Percentiles rank a stretch among this genome's conserved stretches.
phyloP scores from a whole-genome alignment of 2,113 vertebrate species.

The Paradisaea rubra region DNA sequence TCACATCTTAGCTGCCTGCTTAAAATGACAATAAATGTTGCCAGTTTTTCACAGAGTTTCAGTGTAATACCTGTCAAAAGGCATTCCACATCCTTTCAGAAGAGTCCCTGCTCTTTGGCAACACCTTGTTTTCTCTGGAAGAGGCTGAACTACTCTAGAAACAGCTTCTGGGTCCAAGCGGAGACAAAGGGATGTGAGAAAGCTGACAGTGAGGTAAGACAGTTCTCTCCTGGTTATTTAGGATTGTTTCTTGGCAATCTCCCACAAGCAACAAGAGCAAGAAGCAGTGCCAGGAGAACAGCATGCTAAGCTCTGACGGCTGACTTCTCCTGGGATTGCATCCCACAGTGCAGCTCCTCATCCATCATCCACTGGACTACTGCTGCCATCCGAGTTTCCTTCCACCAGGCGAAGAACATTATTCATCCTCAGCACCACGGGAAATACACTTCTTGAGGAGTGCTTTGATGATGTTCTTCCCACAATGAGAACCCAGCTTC shows the following conservation, averaged over 20 bases:
- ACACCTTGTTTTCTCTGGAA: neutral
- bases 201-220: neutral
- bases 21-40: neutral
- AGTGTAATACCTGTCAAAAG: neutral
- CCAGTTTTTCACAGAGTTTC: neutral
- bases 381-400: rapidly evolving
- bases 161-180: neutral
- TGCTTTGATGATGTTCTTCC: neutral
- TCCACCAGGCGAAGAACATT: neutral
- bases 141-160: neutral
- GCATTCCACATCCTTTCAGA: neutral
- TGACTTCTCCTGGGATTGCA: neutral
- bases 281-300: neutral
- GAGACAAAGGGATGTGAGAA: neutral
- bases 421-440: neutral
- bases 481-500: neutral
- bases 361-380: neutral
- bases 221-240: neutral
- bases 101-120: neutral
- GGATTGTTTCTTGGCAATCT: neutral
- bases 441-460: neutral
- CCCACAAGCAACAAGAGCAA: neutral
- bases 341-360: rapidly evolving
- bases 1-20: neutral
- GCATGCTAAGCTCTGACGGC: neutral